phyloP scores from a whole-genome alignment of 1,140 invertebrate genomes.

The Coptotermes formosanus region DNA sequence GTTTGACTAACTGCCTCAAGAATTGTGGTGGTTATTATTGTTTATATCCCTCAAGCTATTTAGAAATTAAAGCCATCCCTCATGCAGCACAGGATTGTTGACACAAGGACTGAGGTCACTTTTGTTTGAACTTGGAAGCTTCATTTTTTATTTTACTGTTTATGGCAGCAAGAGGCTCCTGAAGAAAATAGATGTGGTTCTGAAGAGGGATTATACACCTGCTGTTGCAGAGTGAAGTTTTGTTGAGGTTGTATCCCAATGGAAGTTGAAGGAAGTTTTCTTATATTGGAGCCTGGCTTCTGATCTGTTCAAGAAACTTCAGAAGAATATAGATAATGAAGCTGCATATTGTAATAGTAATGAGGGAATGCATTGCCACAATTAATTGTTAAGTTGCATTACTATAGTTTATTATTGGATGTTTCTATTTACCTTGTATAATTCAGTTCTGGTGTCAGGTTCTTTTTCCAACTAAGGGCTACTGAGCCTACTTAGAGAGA shows the following conservation, averaged over 20 bases:
- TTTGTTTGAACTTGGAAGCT: constrained; percentile 3
- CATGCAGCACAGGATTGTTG: not conserved
- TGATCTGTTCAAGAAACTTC: not conserved
- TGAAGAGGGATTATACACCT: not conserved
- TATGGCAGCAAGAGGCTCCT: not conserved
- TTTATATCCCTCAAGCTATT: not conserved
- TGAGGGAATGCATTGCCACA: not conserved
- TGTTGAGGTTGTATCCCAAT: not conserved
- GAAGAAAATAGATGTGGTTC: not conserved
- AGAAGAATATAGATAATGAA: not conserved
- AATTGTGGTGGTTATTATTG: not conserved
- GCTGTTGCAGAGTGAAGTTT: not conserved
- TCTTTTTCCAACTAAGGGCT: not conserved
- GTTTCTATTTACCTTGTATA: not conserved
- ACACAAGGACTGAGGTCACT: not conserved
- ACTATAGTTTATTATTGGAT: not conserved
- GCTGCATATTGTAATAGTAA: not conserved
- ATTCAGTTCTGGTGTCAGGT: not conserved
- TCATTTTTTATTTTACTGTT: not conserved
- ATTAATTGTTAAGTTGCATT: not conserved
- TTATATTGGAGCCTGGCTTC: constrained; percentile 9
- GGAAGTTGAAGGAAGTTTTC: not conserved
- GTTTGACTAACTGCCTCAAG: not conserved
- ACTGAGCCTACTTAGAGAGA: not conserved
- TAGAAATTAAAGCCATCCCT: not conserved